Percentiles rank a stretch among this genome's conserved stretches.
phyloP scores from a whole-genome alignment of 2,888 invertebrate species.

The Lucinisca nassula region DNA sequence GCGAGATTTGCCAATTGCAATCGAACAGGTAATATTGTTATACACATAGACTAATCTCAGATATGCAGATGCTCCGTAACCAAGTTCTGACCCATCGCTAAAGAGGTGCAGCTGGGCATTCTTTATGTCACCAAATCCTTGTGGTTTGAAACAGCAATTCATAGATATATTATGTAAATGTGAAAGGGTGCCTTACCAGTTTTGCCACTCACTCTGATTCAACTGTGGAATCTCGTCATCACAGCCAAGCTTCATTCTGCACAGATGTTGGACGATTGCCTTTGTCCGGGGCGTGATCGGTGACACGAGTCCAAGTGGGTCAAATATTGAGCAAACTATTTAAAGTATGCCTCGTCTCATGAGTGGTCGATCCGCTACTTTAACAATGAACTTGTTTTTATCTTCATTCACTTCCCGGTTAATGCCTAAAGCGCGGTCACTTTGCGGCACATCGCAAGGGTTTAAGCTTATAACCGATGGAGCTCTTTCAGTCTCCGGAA shows the following conservation, averaged over 20 bases:
- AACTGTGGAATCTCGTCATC: slow-evolving; percentile 53
- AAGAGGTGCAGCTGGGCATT: slow-evolving; percentile 59
- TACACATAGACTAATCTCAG: slow-evolving; percentile 29
- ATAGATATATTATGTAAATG: slow-evolving; percentile 49
- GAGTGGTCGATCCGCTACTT: slow-evolving; percentile 35
- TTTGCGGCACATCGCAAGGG: neutral
- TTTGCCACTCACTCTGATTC: slow-evolving; percentile 39
- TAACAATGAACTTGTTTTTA: slow-evolving; percentile 49
- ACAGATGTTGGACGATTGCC: slow-evolving; percentile 54
- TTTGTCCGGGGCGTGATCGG: slow-evolving; percentile 57
- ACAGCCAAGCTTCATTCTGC: slow-evolving; percentile 54
- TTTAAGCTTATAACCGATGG: slow-evolving; percentile 17
- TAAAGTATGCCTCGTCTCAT: slow-evolving; percentile 61
- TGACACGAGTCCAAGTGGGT: slow-evolving; percentile 66
- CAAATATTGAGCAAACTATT: slow-evolving; percentile 65
- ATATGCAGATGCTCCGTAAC: slow-evolving; percentile 49
- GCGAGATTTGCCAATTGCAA: slow-evolving; percentile 40
- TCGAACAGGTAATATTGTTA: slow-evolving; percentile 13
- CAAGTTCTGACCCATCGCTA: slow-evolving; percentile 49
- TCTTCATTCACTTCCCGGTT: slow-evolving; percentile 59
- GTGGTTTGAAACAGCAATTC: slow-evolving; percentile 50
- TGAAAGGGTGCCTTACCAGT: slow-evolving; percentile 55
- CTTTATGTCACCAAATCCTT: slow-evolving; percentile 4
- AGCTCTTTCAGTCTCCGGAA: slow-evolving; percentile 41
- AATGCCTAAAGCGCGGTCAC: slow-evolving; percentile 55